Evolutionary conservation across 2,888 invertebrate species (phyloP), one percentile per base, ranked within the genome.

Genomic region (Marronus borbonicus): DNA sequence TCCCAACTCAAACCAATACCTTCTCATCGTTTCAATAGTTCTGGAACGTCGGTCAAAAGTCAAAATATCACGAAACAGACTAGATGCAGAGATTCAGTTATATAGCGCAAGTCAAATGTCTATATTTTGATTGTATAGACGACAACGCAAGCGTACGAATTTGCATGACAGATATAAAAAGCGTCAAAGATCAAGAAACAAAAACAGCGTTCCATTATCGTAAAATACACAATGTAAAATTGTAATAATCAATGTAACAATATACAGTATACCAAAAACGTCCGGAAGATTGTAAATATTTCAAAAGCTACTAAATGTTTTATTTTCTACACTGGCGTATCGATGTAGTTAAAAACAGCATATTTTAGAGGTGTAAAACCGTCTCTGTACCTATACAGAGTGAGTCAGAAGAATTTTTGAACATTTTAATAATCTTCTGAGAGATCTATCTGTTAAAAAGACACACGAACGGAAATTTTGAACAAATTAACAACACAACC

Each of bases 121-220:
- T 44, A 74, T 60, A 68, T 28, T 14, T 58, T 14, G 12, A 50
- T 70, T 28, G 10, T 20, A 72, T 72, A 72, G 72, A 72, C 58
- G 60, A 60, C 20, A 74, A 74, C 24, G 72, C 72, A 74, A 74
- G 72, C 72, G 72, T 60, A 74, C 17, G 17, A 74, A 24, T 74
- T 60, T 70, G 72, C 72, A 74, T 74, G 44, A 74, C 72, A 74
- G 62, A 39, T 20, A 20, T 74, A 74, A 74, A 44, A 74, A 74
- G 72, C 72, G 44, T 60, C 72, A 74, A 66, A 74, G 44, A 60
- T 60, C 58, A 60, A 60, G 60, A 74, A 74, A 44, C 60, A 74
- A 74, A 60, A 74, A 39, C 39, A 44, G 60, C 72, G 72, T 74
- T 74, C 58, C 72, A 20, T 74, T 60, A 39, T 60, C 49, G 60